phyloP scores from a whole-genome alignment of 2,113 vertebrate species.

The Tragulus kanchil region DNA sequence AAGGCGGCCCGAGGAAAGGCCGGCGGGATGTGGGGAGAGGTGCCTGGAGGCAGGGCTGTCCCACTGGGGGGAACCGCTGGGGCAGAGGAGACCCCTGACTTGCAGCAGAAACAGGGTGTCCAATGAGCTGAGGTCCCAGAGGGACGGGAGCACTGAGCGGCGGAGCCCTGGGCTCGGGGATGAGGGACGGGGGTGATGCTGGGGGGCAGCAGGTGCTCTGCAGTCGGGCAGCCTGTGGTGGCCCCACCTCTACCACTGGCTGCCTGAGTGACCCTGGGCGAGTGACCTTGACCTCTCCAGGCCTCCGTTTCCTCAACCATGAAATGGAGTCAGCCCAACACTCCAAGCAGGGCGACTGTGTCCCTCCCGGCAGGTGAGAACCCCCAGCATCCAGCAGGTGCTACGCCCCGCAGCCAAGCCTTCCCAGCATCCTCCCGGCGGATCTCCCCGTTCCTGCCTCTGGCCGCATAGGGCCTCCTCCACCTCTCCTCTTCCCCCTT shows the following conservation, averaged over 20 bases:
- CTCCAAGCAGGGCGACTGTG: not conserved
- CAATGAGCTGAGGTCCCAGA: not conserved
- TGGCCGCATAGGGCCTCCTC: not conserved
- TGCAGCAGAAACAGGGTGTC: slow-evolving; percentile 32
- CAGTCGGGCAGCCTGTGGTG: not conserved
- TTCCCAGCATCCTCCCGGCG: not conserved
- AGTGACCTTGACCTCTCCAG: not conserved
- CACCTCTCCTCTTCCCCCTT: fast-evolving
- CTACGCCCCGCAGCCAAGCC: not conserved
- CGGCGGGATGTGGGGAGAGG: not conserved
- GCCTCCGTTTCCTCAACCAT: not conserved
- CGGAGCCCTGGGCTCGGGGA: not conserved
- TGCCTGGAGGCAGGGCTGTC: not conserved
- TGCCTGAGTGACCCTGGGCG: not conserved
- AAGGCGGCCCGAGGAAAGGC: not conserved
- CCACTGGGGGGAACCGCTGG: not conserved
- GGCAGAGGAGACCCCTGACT: not conserved
- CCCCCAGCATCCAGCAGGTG: not conserved
- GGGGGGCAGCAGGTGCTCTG: not conserved
- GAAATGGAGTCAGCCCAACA: not conserved
- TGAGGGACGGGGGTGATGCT: fast-evolving
- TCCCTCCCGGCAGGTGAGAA: not conserved
- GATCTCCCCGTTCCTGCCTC: not conserved
- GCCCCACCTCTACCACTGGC: not conserved
- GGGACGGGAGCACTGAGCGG: not conserved